Percentiles rank a stretch among this genome's conserved stretches.
Conservation (phyloP, 2,113 vertebrate species). For the Dolichotis patagonum region DNA sequence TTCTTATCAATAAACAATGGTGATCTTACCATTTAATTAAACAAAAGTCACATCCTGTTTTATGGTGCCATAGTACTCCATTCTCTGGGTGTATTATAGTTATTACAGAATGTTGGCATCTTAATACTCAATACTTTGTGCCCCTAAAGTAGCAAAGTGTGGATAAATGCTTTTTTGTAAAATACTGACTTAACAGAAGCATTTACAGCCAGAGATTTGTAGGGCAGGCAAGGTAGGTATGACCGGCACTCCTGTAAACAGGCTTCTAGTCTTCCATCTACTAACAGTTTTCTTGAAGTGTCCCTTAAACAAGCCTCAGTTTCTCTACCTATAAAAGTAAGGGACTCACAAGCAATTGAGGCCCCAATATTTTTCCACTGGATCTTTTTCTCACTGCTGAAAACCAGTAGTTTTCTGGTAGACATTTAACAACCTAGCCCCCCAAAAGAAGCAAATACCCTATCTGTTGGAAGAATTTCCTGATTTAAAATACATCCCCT, state of each 20-base stretch:
- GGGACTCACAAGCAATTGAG: background rate
- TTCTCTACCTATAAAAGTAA: conserved; percentile 7
- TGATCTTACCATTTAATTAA: background rate
- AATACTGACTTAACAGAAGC: background rate
- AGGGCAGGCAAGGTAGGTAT: background rate
- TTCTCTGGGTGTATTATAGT: background rate
- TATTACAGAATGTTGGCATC: background rate
- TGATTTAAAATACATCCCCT: background rate
- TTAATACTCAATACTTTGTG: background rate
- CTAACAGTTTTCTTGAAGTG: background rate
- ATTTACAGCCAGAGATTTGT: background rate
- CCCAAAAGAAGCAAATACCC: background rate
- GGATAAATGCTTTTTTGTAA: background rate
- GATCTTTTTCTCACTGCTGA: background rate
- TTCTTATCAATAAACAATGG: background rate
- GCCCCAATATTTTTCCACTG: background rate
- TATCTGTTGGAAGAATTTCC: background rate
- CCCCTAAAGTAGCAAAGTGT: background rate
- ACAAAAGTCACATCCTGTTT: background rate
- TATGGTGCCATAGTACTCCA: background rate
- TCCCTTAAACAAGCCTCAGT: background rate
- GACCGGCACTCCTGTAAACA: background rate
- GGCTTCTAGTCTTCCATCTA: background rate
- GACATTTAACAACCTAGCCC: background rate
- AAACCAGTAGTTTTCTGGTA: background rate